These are phyloP conservation scores for Gobio occitaniae DNA, from an alignment of 2,797 vertebrate species.

Conservation along the genomic window DNA sequence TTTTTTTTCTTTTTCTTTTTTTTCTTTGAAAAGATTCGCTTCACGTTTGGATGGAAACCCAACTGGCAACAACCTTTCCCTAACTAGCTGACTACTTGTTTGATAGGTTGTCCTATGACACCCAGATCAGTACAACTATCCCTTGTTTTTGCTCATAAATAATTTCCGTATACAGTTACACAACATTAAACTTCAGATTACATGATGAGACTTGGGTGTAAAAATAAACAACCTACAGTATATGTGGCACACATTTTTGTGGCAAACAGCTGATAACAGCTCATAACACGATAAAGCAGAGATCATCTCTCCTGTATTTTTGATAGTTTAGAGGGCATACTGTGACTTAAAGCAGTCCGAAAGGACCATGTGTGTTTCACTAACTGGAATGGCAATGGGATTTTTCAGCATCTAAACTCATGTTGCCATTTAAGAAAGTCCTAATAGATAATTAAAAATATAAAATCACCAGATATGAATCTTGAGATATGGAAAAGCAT, in stretches of 20 bases:
- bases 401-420: neutral
- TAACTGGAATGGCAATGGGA: neutral
- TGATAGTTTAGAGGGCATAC: neutral
- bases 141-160: neutral
- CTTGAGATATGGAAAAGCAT: neutral
- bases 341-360: neutral
- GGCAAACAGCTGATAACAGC: conserved; percentile 1
- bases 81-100: too few relatives aligned
- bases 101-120: neutral
- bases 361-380: neutral
- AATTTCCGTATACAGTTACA: too few relatives aligned
- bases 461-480: neutral
- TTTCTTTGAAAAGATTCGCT: too few relatives aligned
- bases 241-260: too few relatives aligned
- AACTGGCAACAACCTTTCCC: too few relatives aligned
- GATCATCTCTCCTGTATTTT: neutral
- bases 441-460: neutral
- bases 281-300: neutral
- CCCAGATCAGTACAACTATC: neutral
- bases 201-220: neutral
- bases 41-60: too few relatives aligned
- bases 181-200: too few relatives aligned
- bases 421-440: neutral
- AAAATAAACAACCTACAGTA: neutral
- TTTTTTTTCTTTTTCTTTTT: too few relatives aligned